phyloP scores from a whole-genome alignment of 2,888 invertebrate genomes.

The Drosophila nr. fundita region DNA sequence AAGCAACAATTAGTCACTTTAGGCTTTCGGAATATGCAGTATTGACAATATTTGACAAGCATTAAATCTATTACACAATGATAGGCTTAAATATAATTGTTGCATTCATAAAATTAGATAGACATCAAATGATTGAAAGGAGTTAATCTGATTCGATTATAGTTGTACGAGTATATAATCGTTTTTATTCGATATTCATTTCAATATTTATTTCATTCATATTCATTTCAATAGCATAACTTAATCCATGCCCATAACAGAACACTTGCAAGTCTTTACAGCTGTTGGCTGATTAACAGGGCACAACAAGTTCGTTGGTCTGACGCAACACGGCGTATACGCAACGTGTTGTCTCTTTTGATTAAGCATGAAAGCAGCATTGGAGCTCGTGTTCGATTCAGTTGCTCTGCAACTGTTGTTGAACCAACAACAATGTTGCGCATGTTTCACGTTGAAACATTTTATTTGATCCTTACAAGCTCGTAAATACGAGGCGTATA shows the following conservation, averaged over 20 bases:
- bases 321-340: slow-evolving; percentile 45
- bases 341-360: slow-evolving; percentile 45
- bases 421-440: slow-evolving; percentile 17
- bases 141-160: background rate
- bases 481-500: slow-evolving; percentile 33
- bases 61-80: background rate
- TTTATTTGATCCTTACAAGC: slow-evolving; percentile 6
- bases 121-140: background rate
- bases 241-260: background rate
- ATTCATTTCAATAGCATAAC: background rate
- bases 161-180: background rate
- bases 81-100: background rate
- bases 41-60: background rate
- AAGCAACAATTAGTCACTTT: background rate
- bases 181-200: background rate
- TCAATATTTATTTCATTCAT: no score
- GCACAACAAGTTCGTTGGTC: slow-evolving; percentile 23
- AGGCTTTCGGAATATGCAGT: background rate
- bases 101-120: background rate
- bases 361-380: background rate
- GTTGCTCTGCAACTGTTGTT: slow-evolving; percentile 43
- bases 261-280: background rate
- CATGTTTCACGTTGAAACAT: background rate
- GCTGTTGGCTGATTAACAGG: slow-evolving; percentile 28
- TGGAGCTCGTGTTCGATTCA: slow-evolving; percentile 17